These are phyloP conservation scores for Bombylius major DNA, from an alignment of 2,888 invertebrate genomes.

Conservation along the genomic window DNA sequence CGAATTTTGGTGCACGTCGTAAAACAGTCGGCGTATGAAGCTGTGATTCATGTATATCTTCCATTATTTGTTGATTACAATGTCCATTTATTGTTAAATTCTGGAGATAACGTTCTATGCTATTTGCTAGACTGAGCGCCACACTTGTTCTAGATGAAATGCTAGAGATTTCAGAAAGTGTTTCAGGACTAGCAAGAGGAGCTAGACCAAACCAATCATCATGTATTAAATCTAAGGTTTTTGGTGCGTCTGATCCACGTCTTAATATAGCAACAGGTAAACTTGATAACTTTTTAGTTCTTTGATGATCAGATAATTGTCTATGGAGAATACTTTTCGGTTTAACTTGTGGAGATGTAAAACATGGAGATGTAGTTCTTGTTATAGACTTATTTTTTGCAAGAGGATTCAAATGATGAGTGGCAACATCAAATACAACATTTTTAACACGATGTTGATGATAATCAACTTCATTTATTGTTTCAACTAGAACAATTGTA, in stretches of 20 bases:
- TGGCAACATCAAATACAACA: constrained; percentile 28
- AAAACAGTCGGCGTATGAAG: constrained; percentile 45
- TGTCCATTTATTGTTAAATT: constrained; percentile 21
- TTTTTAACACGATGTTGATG: constrained; percentile 18
- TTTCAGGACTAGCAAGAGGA: constrained; percentile 71
- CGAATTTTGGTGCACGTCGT: constrained; percentile 52
- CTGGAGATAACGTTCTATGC: constrained; percentile 33
- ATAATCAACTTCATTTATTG: constrained; percentile 6
- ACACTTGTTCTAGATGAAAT: constrained; percentile 55
- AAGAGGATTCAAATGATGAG: not conserved
- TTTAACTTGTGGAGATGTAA: constrained; percentile 14
- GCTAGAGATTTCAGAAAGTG: constrained; percentile 68
- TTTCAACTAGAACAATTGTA: constrained; percentile 21
- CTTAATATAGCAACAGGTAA: constrained; percentile 25
- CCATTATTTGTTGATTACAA: constrained; percentile 24
- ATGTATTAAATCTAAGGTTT: constrained; percentile 41
- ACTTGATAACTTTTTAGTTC: constrained; percentile 21
- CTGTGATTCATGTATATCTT: constrained; percentile 36
- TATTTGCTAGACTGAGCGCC: constrained; percentile 36
- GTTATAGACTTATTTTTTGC: not conserved
- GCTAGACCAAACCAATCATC: constrained; percentile 59
- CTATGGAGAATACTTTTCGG: constrained; percentile 18
- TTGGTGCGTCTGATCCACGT: constrained; percentile 26
- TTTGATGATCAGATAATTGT: constrained; percentile 9
- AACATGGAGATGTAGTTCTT: constrained; percentile 13